These are phyloP conservation scores for Salpingus planirostris DNA, from an alignment of 2,888 invertebrate species.

Conservation along the genomic window DNA sequence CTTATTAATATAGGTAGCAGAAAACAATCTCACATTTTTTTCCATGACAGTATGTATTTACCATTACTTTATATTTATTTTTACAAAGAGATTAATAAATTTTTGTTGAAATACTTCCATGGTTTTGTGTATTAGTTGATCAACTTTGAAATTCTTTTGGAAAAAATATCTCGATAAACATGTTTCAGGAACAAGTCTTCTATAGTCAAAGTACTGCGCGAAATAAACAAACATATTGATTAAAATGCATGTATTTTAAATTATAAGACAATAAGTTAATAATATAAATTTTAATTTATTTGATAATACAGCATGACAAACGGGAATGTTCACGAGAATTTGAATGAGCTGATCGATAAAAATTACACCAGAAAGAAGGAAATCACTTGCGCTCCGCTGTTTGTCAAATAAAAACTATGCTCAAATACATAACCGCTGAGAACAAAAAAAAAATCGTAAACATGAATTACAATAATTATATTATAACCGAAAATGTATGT, in stretches of 20 bases:
- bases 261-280: conserved; percentile 35
- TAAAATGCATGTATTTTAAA: too few species aligned
- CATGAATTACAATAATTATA: conserved; percentile 19
- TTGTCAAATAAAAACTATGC: conserved; percentile 26
- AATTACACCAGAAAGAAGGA: too few species aligned
- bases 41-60: conserved; percentile 8
- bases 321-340: conserved; percentile 39
- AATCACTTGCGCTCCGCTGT: conserved; percentile 23
- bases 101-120: too few species aligned
- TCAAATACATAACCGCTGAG: conserved; percentile 1
- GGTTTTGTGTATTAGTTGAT: background rate
- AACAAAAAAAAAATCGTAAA: conserved; percentile 7
- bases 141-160: conserved; percentile 12
- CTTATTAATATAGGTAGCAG: conserved; percentile 19
- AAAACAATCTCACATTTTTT: conserved; percentile 13
- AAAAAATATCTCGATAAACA: conserved; percentile 16
- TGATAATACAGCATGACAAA: conserved; percentile 40
- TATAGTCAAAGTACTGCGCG: conserved; percentile 1
- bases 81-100: too few species aligned
- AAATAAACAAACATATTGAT: too few species aligned
- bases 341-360: too few species aligned
- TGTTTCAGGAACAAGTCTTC: conserved; percentile 7
- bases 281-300: conserved; percentile 38
- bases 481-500: conserved; percentile 24
- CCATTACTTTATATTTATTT: conserved; percentile 7